phyloP scores from a whole-genome alignment of 2,888 invertebrate species.

The Torymus tubicola region DNA sequence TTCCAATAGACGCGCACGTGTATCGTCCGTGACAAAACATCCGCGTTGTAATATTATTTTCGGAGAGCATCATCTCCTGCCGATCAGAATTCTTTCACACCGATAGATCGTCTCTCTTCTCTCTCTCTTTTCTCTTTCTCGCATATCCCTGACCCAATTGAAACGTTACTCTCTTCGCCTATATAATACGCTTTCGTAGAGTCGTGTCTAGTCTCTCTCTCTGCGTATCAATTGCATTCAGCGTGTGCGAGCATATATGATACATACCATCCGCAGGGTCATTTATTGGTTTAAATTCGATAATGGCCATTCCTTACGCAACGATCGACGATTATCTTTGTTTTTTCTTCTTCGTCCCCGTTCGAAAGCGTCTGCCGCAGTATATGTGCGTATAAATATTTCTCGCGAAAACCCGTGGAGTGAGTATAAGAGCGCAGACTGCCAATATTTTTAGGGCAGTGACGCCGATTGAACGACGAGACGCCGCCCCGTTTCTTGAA shows the following conservation, averaged over 20 bases:
- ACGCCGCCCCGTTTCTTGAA: constrained; percentile 29
- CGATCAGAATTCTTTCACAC: neutral
- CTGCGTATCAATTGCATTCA: too few species aligned
- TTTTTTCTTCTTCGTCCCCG: neutral
- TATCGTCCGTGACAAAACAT: too few species aligned
- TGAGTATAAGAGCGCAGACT: neutral
- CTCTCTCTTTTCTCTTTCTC: neutral
- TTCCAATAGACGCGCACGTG: too few species aligned
- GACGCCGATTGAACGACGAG: neutral
- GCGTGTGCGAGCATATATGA: too few species aligned
- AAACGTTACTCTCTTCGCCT: neutral
- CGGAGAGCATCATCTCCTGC: too few species aligned
- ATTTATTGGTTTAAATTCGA: constrained; percentile 5
- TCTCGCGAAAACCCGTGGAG: constrained; percentile 20
- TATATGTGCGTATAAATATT: constrained; percentile 5
- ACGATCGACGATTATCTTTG: neutral
- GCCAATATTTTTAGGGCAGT: constrained; percentile 33
- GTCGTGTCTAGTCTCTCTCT: neutral
- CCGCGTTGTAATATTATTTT: too few species aligned
- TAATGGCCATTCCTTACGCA: constrained; percentile 4
- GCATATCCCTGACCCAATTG: constrained; percentile 22
- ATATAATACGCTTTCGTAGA: neutral
- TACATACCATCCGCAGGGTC: too few species aligned
- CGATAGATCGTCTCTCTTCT: neutral
- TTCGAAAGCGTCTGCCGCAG: constrained; percentile 15